Percentiles rank a stretch among this genome's conserved stretches.
These are phyloP conservation scores for Entelurus aequoreus DNA, from an alignment of 2,113 vertebrate genomes.

Conservation along the genomic window DNA sequence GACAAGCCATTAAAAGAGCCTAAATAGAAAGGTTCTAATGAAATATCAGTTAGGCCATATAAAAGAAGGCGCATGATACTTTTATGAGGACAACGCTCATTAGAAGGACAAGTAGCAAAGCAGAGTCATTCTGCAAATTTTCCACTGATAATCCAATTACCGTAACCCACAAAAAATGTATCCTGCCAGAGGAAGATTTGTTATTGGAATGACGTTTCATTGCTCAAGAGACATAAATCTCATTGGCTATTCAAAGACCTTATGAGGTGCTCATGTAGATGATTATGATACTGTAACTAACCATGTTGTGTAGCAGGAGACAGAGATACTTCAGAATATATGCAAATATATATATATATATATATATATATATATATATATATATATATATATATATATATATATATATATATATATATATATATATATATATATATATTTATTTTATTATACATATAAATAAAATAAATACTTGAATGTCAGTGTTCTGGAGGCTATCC, in stretches of 20 bases:
- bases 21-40: slow-evolving; percentile 70
- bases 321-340: no score
- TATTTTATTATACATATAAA: no score
- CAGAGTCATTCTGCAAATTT: slow-evolving; percentile 52
- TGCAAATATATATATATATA: no score
- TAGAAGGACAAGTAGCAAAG: slow-evolving; percentile 48
- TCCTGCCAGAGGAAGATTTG: slow-evolving; percentile 47
- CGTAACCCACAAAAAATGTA: slow-evolving; percentile 49
- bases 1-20: slow-evolving; percentile 60
- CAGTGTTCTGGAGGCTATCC: no score
- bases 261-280: slow-evolving; percentile 44
- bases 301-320: slow-evolving; percentile 1
- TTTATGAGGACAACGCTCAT: slow-evolving; percentile 67
- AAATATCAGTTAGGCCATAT: slow-evolving; percentile 71
- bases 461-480: no score
- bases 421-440: no score
- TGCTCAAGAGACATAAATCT: slow-evolving; percentile 51
- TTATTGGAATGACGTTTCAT: slow-evolving; percentile 62
- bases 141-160: slow-evolving; percentile 64
- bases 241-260: slow-evolving; percentile 55
- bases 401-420: no score
- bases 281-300: slow-evolving; percentile 39
- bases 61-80: slow-evolving; percentile 51
- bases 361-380: no score
- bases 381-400: no score